Base-by-base conservation (phyloP, 2,113 vertebrate genomes). In the Malurus melanocephalus region DNA sequence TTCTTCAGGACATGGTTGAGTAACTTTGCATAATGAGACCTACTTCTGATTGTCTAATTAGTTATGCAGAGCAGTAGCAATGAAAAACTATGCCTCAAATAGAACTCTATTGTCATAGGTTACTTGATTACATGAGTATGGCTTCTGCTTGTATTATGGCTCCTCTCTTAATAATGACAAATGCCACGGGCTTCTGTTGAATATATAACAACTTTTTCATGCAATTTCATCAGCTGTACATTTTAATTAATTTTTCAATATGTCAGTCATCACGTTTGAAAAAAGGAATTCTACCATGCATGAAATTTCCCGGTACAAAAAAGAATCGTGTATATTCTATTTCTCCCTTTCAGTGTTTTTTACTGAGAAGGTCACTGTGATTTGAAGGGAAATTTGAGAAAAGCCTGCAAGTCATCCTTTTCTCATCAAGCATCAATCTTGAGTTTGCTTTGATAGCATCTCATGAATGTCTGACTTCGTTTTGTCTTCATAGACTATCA, bases 21-120 rank as follows among this genome's bases (percentile, higher is more conserved):
- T 74, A 95, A 87, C 73, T 96, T 86, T 94, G 76, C 81, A 93
- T 92, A 93, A 92, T 89, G 85, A 95, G 86, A 91, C 89, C 87
- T 93, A 77, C 69, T 93, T 93, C 79, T 92, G 89, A 91, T 96
- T 92, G 74, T 83, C 90, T 95, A 79, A 95, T 96, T 95, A 96
- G 88, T 92, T 95, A 93, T 93, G 76, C 68, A 66, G 82, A 82
- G 59, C 74, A 87, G 79, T 69, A 94, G 68, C 52, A 79, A 88
- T 85, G 90, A 81, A 92, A 91, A 94, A 84, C 61, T 68, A 33
- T 92, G 85, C 87, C 82, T 88, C 66, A 92, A 94, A 90, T 76
- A 88, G 94, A 95, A 93, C 73, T 66, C 72, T 67, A 60, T 95
- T 93, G 88, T 94, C 76, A 71, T 38, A 64, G 49, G 73, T 93